These are phyloP conservation scores for Calephelis nemesis DNA, from an alignment of 1,140 invertebrate species.

Conservation along the genomic window DNA sequence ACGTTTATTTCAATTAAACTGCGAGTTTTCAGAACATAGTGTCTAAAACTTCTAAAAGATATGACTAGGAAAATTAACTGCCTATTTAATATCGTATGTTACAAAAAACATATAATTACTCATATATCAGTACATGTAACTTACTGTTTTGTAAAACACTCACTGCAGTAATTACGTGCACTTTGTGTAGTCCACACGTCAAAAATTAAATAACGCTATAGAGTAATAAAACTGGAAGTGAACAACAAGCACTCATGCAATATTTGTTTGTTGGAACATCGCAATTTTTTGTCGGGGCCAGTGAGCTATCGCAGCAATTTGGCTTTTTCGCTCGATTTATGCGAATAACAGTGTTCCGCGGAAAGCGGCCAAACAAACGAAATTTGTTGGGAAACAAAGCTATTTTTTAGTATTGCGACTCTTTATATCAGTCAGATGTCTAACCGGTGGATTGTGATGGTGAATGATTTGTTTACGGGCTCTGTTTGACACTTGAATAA, in stretches of 20 bases:
- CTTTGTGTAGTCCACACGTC: constrained; percentile 29
- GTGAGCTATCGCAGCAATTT: constrained; percentile 72
- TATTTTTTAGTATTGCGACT: constrained; percentile 64
- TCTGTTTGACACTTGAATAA: constrained; percentile 35
- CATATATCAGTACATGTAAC: background rate
- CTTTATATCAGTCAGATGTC: constrained; percentile 70
- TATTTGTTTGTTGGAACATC: constrained; percentile 68
- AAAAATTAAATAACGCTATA: constrained; percentile 50
- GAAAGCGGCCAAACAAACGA: constrained; percentile 68
- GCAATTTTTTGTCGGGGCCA: constrained; percentile 65
- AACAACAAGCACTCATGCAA: constrained; percentile 57
- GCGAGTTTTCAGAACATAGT: too few species aligned
- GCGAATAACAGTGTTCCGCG: constrained; percentile 60
- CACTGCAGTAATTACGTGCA: constrained; percentile 25
- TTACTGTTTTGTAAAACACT: background rate
- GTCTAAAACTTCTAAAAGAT: too few species aligned
- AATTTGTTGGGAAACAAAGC: constrained; percentile 64
- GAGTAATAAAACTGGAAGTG: constrained; percentile 55
- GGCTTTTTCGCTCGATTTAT: constrained; percentile 73
- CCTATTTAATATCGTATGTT: too few species aligned
- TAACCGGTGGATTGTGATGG: constrained; percentile 51
- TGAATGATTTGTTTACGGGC: constrained; percentile 53
- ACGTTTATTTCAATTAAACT: too few species aligned
- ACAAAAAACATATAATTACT: background rate
- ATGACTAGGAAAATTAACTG: too few species aligned